These are phyloP conservation scores for Musca vetustissima DNA, from an alignment of 1,140 invertebrate species.

Conservation along the genomic window DNA sequence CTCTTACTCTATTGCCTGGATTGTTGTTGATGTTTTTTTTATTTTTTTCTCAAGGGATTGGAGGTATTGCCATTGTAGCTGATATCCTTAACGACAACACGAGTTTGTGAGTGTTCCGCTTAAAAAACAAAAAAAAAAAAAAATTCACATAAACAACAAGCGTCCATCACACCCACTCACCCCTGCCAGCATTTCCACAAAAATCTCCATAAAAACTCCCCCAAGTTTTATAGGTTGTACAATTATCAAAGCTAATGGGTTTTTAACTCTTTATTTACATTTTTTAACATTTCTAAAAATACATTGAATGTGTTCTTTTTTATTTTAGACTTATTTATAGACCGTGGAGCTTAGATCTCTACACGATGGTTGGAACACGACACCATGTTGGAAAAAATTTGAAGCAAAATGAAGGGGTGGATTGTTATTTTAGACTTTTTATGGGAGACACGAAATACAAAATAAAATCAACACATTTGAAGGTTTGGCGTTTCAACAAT, in stretches of 20 bases:
- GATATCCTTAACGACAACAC: too few species aligned
- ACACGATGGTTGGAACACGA: too few species aligned
- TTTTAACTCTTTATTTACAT: slow-evolving; percentile 22
- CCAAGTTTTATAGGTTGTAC: slow-evolving; percentile 12
- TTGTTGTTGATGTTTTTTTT: too few species aligned
- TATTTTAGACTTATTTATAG: not conserved
- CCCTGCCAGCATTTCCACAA: not conserved
- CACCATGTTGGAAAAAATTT: not conserved
- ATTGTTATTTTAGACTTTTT: not conserved
- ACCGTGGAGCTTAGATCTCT: too few species aligned
- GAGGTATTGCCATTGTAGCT: too few species aligned
- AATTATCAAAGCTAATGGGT: slow-evolving; percentile 24
- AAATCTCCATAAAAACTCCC: slow-evolving; percentile 7
- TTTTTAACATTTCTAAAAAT: not conserved
- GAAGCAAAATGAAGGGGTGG: not conserved
- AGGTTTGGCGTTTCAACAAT: not conserved
- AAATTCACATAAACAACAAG: too few species aligned
- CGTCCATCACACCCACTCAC: too few species aligned
- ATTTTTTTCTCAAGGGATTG: too few species aligned
- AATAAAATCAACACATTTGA: too few species aligned
- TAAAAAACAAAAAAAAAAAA: too few species aligned
- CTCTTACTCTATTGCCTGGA: too few species aligned
- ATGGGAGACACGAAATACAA: not conserved
- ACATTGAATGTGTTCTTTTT: not conserved
- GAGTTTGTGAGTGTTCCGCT: too few species aligned